A percentile compares a stretch with the other conserved stretches of the same genome.
phyloP scores from a whole-genome alignment of 2,888 invertebrate species.

The Dasysyrphus albostriatus region DNA sequence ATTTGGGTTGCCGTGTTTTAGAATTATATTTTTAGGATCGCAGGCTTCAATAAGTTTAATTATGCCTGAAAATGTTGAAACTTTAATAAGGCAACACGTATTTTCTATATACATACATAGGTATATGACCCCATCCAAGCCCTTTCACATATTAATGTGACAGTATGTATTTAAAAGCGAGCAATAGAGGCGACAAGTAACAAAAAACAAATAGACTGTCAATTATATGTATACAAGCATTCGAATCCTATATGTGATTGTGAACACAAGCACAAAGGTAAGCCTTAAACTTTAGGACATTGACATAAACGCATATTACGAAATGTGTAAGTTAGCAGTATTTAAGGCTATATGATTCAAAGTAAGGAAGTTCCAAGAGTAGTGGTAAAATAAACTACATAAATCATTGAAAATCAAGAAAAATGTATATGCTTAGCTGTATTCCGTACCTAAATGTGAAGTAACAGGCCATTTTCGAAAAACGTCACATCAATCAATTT shows the following conservation, averaged over 20 bases:
- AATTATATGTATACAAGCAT: neutral
- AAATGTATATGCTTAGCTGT: too few relatives aligned
- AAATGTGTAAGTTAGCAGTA: too few relatives aligned
- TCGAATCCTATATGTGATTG: neutral
- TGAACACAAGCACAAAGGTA: neutral
- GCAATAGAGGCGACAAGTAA: neutral
- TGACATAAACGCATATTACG: too few relatives aligned
- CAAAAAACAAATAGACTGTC: neutral
- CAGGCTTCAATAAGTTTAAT: conserved; percentile 5
- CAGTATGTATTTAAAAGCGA: neutral
- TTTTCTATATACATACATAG: neutral
- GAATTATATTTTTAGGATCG: neutral
- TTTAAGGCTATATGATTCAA: too few relatives aligned
- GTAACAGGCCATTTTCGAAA: too few relatives aligned
- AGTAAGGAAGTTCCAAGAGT: too few relatives aligned
- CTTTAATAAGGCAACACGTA: neutral
- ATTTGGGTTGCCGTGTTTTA: neutral
- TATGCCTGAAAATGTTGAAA: conserved; percentile 10
- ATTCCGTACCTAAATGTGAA: too few relatives aligned
- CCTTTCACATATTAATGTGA: neutral
- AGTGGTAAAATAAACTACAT: too few relatives aligned
- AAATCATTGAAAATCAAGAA: too few relatives aligned
- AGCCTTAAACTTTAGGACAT: too few relatives aligned
- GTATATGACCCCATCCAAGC: neutral
- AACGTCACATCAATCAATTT: too few relatives aligned